Evolutionary conservation across 2,113 vertebrate species (phyloP).

Genomic region (Riparia riparia): DNA sequence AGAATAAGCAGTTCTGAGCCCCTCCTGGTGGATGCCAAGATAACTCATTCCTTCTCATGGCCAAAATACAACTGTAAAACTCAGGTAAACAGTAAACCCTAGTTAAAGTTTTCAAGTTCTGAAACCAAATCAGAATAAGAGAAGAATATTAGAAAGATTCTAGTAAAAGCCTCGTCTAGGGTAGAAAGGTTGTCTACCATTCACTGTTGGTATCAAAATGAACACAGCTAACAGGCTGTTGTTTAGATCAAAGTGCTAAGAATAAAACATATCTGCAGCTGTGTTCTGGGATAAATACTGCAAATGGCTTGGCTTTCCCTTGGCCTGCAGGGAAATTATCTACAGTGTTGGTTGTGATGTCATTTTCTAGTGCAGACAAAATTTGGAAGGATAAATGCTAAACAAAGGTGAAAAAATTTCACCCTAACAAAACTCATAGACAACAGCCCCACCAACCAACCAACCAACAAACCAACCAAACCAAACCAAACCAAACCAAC

Average conservation of each 20-base stretch:
- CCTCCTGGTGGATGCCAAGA: not conserved
- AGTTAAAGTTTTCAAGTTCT: conserved; percentile 50
- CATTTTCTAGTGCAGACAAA: not conserved
- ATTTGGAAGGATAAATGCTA: not conserved
- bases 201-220: not conserved
- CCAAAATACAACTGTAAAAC: not conserved
- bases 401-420: not conserved
- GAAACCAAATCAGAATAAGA: conserved; percentile 8
- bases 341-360: not conserved
- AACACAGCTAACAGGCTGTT: not conserved
- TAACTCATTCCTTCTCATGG: not conserved
- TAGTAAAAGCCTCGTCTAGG: not conserved
- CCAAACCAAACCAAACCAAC: not conserved
- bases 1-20: not conserved
- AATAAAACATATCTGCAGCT: not conserved
- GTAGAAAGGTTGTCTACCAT: not conserved
- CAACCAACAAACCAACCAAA: not conserved
- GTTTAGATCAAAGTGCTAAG: not conserved
- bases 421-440: not conserved
- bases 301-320: not conserved
- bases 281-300: not conserved
- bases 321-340: not conserved
- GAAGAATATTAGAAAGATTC: not conserved
- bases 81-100: not conserved
- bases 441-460: not conserved